These are phyloP conservation scores for Lasioglossum vierecki DNA, from an alignment of 2,888 invertebrate genomes.

Conservation along the genomic window DNA sequence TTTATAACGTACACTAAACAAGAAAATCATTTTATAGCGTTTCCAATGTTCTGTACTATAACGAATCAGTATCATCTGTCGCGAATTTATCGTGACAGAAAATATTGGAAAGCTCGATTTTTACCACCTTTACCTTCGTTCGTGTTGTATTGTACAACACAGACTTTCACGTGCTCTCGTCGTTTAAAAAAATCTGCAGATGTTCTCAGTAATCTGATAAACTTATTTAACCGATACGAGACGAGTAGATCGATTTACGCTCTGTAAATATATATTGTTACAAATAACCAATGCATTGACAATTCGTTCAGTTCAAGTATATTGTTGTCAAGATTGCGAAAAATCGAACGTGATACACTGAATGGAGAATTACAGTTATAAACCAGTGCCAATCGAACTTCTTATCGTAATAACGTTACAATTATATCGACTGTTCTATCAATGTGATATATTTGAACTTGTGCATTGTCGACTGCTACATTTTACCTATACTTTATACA, in stretches of 20 bases:
- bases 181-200: not conserved
- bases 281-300: conserved; percentile 9
- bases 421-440: conserved; percentile 2
- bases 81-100: conserved; percentile 14
- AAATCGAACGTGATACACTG: not conserved
- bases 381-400: conserved; percentile 13
- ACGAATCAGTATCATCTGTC: conserved; percentile 38
- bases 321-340: not conserved
- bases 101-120: conserved; percentile 28
- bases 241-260: conserved; percentile 34
- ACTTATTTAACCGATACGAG: conserved; percentile 20
- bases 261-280: conserved; percentile 26
- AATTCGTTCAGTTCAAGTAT: conserved; percentile 1
- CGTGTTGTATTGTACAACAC: conserved; percentile 20
- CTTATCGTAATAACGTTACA: conserved; percentile 14
- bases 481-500: conserved; percentile 3
- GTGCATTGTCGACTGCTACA: not conserved
- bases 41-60: conserved; percentile 29
- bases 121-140: conserved; percentile 28
- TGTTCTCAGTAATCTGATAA: conserved; percentile 14
- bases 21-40: conserved; percentile 28
- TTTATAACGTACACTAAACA: conserved; percentile 19
- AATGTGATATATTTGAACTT: not conserved
- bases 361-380: not conserved
- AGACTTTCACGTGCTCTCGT: not conserved